Base-by-base conservation (phyloP, 2,113 vertebrate species). In the Girardinichthys multiradiatus region DNA sequence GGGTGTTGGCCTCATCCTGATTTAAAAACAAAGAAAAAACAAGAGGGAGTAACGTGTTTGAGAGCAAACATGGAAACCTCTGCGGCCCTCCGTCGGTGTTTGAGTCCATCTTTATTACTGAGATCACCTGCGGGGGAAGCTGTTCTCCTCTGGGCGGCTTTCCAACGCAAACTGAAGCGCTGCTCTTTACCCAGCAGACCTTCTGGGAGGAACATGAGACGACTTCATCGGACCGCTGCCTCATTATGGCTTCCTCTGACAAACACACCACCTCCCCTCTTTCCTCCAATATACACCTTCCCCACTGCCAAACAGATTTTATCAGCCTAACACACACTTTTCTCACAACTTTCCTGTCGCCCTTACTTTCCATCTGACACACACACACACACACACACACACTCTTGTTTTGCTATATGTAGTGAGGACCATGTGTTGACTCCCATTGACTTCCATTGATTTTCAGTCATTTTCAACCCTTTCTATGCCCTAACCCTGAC, bases 21-120 rank as follows among this genome's bases (percentile, higher is more conserved):
- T 54, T 54, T n/a, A n/a, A 54, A 54, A 51, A 51, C 19, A 6
- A 48, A 48, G 24, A 51, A 21, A 54, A 54, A 54, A 54, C 24
- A 14, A n/a, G 24, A 39, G n/a, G 5, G 51, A 21, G 28, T 37
- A 19, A 26, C 2, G 57, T 2, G 45, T 62, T 27, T 48, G 64
- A 71, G 51, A 68, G 76, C 74, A 89, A 85, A 87, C 83, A 82
- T 0, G 24, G 58, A 31, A 64, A 72, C 79, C 77, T 72, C 65
- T 1, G 71, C 26, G 69, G 39, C 58, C 63, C 19, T 30, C 63
- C 3, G 45, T 68, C 68, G 0, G 31, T 72, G 85, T 74, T 83
- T 62, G 88, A 81, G 77, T 85, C 85, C 76, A 28, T 91, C 82
- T 91, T 88, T 82, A 86, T 88, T 89, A 86, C 78, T 62, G 85